Base-by-base conservation (phyloP, 2,113 vertebrate genomes). In the Rhinolophus ferrumequinum region DNA sequence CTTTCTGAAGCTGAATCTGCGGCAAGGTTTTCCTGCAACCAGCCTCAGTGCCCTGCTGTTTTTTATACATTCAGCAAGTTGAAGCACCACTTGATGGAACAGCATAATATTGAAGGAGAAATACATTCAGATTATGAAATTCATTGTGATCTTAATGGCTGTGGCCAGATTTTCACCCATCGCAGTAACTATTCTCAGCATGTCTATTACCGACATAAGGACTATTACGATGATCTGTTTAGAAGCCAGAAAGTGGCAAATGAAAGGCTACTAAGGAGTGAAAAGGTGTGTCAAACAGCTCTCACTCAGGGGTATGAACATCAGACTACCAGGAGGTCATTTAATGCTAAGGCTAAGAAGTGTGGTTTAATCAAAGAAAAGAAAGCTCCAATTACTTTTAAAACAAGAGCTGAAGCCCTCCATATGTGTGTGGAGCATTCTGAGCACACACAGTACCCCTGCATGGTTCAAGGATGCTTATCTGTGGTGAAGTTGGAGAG, bases 401-500 rank as follows among this genome's bases (percentile, higher is more conserved):
- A 98, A 98, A 98, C 98, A 11, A 98, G 98, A 26, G 99, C 99
- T 93, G 99, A 99, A 98, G 99, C 99, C 35, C 98, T 99, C 35
- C 99, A 99, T 92, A 99, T 99, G 99, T 99, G 99, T 91, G 99
- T 99, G 81, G 99, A 99, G 97, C 99, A 99, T 22, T 99, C 98
- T 75, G 95, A 99, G 70, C 98, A 98, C 38, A 99, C 98, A 0
- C 99, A 99, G 76, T 99, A 99, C 90, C 99, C 99, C 0, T 99
- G 99, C 98, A 99, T 99, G 99, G 94, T 99, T 9, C 99, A 99
- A 97, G 99, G 99, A 11, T 99, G 99, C 41, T 98, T 99, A 89
- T 99, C 99, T 2, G 99, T 99, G 0, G 99, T 99, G 64, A 99
- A 98, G 3, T 89, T 99, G 96, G 98, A 99, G 52, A 98, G 98